These are phyloP conservation scores for Bradypodion pumilum DNA, from an alignment of 2,797 vertebrate species.

Conservation along the genomic window DNA sequence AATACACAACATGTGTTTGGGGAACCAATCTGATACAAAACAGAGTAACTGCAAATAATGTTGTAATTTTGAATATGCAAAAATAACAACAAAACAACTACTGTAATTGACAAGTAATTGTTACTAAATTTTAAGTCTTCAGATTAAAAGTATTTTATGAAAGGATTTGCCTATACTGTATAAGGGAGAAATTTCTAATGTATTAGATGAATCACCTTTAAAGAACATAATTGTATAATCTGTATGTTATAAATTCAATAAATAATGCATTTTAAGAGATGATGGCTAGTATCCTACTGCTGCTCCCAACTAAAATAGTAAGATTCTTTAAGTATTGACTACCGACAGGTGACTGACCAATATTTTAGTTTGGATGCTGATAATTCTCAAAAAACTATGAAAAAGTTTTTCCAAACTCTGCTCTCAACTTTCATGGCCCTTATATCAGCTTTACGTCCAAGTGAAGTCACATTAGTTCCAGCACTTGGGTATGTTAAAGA, in stretches of 20 bases:
- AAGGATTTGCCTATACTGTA: neutral
- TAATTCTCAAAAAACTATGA: neutral
- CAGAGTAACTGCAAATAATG: neutral
- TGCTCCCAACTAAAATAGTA: too few relatives aligned
- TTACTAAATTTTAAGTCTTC: neutral
- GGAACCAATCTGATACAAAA: neutral
- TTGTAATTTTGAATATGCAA: neutral
- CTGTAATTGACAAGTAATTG: neutral
- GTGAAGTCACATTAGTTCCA: neutral
- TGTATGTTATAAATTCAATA: neutral
- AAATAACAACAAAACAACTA: too few relatives aligned
- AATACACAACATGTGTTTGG: neutral
- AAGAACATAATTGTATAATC: neutral
- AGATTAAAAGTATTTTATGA: neutral
- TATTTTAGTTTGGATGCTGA: neutral
- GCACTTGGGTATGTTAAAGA: conserved; percentile 16
- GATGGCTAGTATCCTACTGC: too few relatives aligned
- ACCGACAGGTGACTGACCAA: neutral
- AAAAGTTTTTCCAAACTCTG: neutral
- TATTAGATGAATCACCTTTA: neutral
- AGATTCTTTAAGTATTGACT: too few relatives aligned
- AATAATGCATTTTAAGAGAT: neutral
- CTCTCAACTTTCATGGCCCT: conserved; percentile 1
- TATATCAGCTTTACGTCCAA: neutral
- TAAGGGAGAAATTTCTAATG: neutral